Percentiles rank a stretch among this genome's conserved stretches.
These are phyloP conservation scores for Lycocerus yunnanus DNA, from an alignment of 2,888 invertebrate species.

Conservation along the genomic window DNA sequence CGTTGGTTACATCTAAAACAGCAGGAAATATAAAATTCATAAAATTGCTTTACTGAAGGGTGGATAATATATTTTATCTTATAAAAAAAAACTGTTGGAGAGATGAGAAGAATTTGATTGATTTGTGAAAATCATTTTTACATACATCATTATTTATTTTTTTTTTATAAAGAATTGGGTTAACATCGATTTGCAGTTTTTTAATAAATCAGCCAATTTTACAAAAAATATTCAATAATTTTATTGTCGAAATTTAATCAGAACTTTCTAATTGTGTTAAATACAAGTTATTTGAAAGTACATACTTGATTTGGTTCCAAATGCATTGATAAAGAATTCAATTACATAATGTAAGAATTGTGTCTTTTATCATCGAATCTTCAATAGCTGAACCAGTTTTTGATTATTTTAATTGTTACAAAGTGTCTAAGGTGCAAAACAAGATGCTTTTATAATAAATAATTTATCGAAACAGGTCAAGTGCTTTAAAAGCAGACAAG, in stretches of 20 bases:
- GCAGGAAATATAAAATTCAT: background rate
- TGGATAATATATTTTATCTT: background rate
- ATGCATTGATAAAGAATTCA: background rate
- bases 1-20: background rate
- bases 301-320: no score
- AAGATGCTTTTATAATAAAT: no score
- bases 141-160: background rate
- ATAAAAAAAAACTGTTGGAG: background rate
- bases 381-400: background rate
- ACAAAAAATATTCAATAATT: background rate
- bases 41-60: background rate
- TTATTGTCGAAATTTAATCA: background rate
- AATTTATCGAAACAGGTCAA: background rate
- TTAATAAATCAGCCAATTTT: background rate
- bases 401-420: background rate
- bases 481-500: background rate
- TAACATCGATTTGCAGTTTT: background rate
- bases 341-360: background rate
- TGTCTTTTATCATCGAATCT: background rate
- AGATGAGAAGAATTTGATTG: background rate
- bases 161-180: background rate
- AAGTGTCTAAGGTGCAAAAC: background rate
- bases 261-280: background rate
- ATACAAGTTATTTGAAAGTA: background rate
- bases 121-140: background rate